phyloP scores from a whole-genome alignment of 2,113 vertebrate species.

The Solea solea region DNA sequence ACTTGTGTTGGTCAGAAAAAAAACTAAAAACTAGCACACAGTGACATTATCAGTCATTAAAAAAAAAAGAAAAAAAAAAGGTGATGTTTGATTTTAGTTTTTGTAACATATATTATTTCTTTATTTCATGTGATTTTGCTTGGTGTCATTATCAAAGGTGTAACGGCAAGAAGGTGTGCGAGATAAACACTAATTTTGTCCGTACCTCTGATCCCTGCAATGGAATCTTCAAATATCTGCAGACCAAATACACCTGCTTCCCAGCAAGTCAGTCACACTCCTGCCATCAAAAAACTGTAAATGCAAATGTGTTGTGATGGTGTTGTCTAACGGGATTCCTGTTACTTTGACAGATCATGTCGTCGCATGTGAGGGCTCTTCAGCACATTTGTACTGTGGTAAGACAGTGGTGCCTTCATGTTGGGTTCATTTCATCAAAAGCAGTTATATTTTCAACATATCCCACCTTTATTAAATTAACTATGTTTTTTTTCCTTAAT shows the following conservation, averaged over 20 bases:
- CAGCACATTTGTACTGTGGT: constrained; percentile 49
- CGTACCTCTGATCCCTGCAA: constrained; percentile 1
- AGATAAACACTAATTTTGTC: not conserved
- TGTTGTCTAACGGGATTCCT: constrained; percentile 11
- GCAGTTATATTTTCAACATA: too few relatives aligned
- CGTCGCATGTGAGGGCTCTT: constrained; percentile 35
- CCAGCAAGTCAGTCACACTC: constrained; percentile 49
- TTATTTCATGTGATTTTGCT: not conserved
- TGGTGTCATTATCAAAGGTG: constrained; percentile 40
- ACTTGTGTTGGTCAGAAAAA: too few relatives aligned
- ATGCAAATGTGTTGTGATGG: not conserved
- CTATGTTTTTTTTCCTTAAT: too few relatives aligned
- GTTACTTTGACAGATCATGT: constrained; percentile 21
- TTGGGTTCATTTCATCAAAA: too few relatives aligned
- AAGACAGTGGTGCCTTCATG: constrained; percentile 4
- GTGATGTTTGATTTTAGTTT: too few relatives aligned
- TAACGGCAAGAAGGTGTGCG: constrained; percentile 55
- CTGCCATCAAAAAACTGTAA: not conserved
- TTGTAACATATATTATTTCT: too few relatives aligned
- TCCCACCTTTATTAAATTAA: too few relatives aligned
- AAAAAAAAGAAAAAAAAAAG: too few relatives aligned
- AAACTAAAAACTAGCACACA: too few relatives aligned
- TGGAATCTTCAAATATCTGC: constrained; percentile 53
- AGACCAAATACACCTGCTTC: constrained; percentile 50
- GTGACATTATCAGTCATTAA: too few relatives aligned